Conservation (phyloP, 2,797 vertebrate species). For the Poecilia velifera region DNA sequence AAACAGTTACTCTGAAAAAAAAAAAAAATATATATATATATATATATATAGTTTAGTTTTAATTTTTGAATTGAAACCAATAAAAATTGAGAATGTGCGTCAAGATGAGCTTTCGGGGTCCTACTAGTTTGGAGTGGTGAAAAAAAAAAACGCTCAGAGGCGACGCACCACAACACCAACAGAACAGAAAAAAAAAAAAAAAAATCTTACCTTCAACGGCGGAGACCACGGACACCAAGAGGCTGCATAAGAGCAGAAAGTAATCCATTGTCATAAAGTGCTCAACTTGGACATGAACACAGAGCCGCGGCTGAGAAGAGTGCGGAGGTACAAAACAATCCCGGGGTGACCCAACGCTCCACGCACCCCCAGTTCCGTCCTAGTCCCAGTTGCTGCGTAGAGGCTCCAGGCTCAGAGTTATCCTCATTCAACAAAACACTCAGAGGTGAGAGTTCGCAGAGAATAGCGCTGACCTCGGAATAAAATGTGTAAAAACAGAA, state of each 20-base stretch:
- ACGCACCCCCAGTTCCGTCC: constrained; percentile 64
- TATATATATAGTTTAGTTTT: neutral
- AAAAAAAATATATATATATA: constrained; percentile 24
- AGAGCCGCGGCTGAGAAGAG: constrained; percentile 56
- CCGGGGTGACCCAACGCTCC: constrained; percentile 64
- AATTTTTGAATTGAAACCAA: neutral
- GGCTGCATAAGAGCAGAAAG: constrained; percentile 83
- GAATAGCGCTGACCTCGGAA: constrained; percentile 21
- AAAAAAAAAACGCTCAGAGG: neutral
- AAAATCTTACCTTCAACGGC: constrained; percentile 83
- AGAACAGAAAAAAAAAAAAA: neutral
- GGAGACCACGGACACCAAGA: constrained; percentile 79
- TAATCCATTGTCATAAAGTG: constrained; percentile 86
- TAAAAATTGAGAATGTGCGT: neutral
- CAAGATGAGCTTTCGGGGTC: constrained; percentile 16
- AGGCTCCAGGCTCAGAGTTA: constrained; percentile 59
- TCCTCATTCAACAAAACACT: constrained; percentile 70
- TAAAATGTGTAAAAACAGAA: constrained; percentile 5
- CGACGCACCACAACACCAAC: constrained; percentile 9
- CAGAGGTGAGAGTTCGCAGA: constrained; percentile 30
- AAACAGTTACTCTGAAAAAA: constrained; percentile 28
- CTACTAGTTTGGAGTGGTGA: neutral
- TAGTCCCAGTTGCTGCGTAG: constrained; percentile 69
- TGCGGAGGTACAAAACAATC: constrained; percentile 63
- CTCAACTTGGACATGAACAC: constrained; percentile 81